Conservation (phyloP, 2,113 vertebrate genomes). For the Ammospiza nelsoni region DNA sequence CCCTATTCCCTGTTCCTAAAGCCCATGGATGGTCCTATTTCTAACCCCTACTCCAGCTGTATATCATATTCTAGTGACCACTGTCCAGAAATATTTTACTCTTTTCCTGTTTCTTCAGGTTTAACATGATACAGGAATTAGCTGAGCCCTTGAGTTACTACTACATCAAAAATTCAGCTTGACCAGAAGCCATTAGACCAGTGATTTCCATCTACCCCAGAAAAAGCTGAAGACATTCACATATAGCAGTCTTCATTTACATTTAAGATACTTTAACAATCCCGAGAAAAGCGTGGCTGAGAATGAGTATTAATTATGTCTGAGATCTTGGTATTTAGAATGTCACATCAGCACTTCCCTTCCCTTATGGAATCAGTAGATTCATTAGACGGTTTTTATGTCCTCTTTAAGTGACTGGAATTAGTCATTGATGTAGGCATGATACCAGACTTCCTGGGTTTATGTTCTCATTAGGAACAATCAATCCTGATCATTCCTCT, state of each 20-base stretch:
- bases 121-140: neutral
- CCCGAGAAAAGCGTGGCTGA: neutral
- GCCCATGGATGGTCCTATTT: neutral
- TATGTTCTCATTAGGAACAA: conserved; percentile 18
- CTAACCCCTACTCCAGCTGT: neutral
- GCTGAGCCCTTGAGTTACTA: neutral
- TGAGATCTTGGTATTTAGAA: conserved; percentile 8
- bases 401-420: conserved; percentile 11
- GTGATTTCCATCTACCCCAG: neutral
- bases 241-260: neutral
- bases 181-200: neutral
- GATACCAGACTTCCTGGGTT: conserved; percentile 1
- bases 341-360: neutral
- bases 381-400: neutral
- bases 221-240: neutral
- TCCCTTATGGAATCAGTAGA: neutral
- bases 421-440: conserved; percentile 11
- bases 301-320: neutral
- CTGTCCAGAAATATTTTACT: neutral
- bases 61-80: neutral
- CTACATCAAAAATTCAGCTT: neutral
- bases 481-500: neutral
- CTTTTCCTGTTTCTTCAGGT: neutral
- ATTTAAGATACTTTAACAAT: neutral
- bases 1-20: neutral